phyloP scores from a whole-genome alignment of 2,888 invertebrate genomes.

The Diarsia brunnea region DNA sequence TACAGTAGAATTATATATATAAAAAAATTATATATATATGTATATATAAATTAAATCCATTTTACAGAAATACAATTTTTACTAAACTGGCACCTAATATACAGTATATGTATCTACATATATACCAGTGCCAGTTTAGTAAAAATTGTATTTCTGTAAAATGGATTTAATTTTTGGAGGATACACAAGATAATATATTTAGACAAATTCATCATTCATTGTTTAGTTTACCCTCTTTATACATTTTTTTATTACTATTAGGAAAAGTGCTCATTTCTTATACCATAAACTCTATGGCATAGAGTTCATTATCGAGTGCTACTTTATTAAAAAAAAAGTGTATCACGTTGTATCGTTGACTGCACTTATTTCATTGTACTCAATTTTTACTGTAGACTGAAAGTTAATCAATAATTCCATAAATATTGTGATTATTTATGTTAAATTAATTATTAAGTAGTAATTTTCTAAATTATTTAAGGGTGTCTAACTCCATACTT shows the following conservation, averaged over 20 bases:
- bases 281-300: background rate
- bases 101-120: no score
- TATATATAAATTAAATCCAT: no score
- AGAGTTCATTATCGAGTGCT: background rate
- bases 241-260: background rate
- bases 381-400: slow-evolving; percentile 6
- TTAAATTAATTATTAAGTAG: slow-evolving; percentile 16
- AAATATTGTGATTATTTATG: slow-evolving; percentile 25
- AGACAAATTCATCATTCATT: no score
- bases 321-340: background rate
- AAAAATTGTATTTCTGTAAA: background rate
- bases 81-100: slow-evolving; percentile 38
- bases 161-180: no score
- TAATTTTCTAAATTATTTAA: background rate
- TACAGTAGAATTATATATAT: no score
- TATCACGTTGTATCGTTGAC: no score
- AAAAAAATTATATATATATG: no score
- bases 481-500: background rate
- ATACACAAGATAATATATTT: background rate
- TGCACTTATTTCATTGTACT: slow-evolving; percentile 6
- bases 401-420: slow-evolving; percentile 26
- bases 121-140: slow-evolving; percentile 38
- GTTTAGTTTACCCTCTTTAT: background rate
- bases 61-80: background rate
- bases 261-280: background rate